A percentile compares a stretch with the other conserved stretches of the same genome.
Conservation (phyloP, 2,888 invertebrate species). For the Catocala fraxini region DNA sequence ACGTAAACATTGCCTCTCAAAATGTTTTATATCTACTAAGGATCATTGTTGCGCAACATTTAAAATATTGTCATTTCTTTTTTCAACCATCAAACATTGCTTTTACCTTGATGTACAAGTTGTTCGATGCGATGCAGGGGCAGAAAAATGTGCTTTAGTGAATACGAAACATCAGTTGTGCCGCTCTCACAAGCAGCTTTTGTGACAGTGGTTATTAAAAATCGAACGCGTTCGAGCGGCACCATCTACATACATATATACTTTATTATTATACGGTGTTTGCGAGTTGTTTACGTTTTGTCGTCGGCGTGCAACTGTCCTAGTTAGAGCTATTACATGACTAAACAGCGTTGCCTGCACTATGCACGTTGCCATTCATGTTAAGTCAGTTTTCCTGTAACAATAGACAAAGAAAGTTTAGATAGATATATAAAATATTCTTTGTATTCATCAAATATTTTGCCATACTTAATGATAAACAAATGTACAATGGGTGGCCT, state of each 20-base stretch:
- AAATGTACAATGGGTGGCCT: too few species aligned
- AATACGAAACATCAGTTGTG: conserved; percentile 4
- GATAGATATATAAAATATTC: too few species aligned
- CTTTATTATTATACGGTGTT: background rate
- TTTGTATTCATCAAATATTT: too few species aligned
- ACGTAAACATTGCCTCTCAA: conserved; percentile 3
- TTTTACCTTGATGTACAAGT: background rate
- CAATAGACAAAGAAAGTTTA: conserved; percentile 29
- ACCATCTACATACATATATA: conserved; percentile 9
- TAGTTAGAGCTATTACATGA: conserved; percentile 31
- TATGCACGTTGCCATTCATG: conserved; percentile 78
- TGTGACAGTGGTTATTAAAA: background rate
- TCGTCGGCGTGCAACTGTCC: conserved; percentile 52
- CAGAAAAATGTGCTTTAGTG: background rate
- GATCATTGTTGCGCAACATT: background rate
- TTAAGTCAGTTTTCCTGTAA: conserved; percentile 82
- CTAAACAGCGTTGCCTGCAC: conserved; percentile 83
- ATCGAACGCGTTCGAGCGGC: conserved; percentile 5
- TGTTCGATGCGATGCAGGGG: background rate
- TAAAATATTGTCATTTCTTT: background rate
- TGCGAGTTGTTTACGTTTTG: conserved; percentile 10
- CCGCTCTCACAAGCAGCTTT: background rate
- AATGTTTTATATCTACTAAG: background rate
- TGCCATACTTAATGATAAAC: too few species aligned
- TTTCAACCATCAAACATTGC: background rate